phyloP scores from a whole-genome alignment of 92 coral and sea anemone species.

The Palythoa heliodiscus region DNA sequence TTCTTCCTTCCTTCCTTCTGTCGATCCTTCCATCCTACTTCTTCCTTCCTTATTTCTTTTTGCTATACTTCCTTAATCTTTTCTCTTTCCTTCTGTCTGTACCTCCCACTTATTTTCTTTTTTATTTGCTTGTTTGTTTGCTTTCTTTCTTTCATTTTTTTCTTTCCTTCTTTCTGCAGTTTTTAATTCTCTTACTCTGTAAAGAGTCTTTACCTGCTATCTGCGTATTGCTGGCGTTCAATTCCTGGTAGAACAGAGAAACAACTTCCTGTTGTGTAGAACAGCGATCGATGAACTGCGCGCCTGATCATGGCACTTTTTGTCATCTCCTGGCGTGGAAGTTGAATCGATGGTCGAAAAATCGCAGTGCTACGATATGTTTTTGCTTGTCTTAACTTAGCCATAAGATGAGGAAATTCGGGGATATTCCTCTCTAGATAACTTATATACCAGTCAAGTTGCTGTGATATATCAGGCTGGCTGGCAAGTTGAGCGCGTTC shows the following conservation, averaged over 20 bases:
- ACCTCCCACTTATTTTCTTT: neutral
- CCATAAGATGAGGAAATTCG: constrained; percentile 7
- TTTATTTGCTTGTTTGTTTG: neutral
- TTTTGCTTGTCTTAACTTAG: constrained; percentile 31
- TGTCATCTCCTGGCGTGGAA: constrained; percentile 18
- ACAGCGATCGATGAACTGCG: constrained; percentile 33
- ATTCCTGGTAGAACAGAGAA: constrained; percentile 33
- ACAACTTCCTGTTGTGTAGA: constrained; percentile 36
- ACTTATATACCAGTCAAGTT: constrained; percentile 41
- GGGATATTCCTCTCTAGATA: constrained; percentile 20
- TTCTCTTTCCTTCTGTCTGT: neutral
- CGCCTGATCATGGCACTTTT: constrained; percentile 28
- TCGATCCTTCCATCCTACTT: too few species aligned
- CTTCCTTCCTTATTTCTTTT: neutral
- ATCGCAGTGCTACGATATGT: constrained; percentile 9
- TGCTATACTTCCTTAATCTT: neutral
- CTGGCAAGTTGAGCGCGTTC: neutral
- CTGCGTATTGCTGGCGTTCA: neutral
- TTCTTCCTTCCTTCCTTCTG: neutral
- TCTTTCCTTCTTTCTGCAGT: too few species aligned
- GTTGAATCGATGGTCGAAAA: neutral
- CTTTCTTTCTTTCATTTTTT: neutral
- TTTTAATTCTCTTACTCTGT: neutral
- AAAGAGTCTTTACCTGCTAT: constrained; percentile 3
- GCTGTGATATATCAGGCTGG: constrained; percentile 34